Conservation (phyloP, 2,888 invertebrate species). For the Adelphocoris suturalis region DNA sequence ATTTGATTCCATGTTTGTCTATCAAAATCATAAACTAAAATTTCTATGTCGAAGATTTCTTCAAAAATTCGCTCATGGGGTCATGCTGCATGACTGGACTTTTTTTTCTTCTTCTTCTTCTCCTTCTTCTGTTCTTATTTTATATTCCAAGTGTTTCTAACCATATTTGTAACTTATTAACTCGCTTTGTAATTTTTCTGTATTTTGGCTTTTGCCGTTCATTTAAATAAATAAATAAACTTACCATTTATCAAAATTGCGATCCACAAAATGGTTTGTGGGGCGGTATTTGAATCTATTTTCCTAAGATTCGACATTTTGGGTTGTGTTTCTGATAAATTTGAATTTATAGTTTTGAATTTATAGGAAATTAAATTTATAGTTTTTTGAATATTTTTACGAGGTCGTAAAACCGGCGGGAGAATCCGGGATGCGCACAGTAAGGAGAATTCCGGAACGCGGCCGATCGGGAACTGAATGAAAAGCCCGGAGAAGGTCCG, state of each 20-base stretch:
- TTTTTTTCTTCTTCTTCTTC: too few species aligned
- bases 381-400: not conserved
- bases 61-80: too few species aligned
- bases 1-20: too few species aligned
- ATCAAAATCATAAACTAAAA: too few species aligned
- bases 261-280: not conserved
- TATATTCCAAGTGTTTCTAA: too few species aligned
- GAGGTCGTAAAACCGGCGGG: not conserved
- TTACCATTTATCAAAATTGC: conserved; percentile 14
- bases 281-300: not conserved
- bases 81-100: too few species aligned
- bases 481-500: not conserved
- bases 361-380: not conserved
- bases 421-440: not conserved
- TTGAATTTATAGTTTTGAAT: not conserved
- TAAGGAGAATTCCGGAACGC: not conserved
- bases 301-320: not conserved
- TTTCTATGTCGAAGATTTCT: too few species aligned
- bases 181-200: too few species aligned
- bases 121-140: too few species aligned
- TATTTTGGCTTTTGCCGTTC: too few species aligned
- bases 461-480: conserved; percentile 37
- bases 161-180: too few species aligned
- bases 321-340: not conserved
- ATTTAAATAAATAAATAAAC: not conserved